Conservation (phyloP, 2,797 vertebrate species). For the Knipowitschia caucasica region DNA sequence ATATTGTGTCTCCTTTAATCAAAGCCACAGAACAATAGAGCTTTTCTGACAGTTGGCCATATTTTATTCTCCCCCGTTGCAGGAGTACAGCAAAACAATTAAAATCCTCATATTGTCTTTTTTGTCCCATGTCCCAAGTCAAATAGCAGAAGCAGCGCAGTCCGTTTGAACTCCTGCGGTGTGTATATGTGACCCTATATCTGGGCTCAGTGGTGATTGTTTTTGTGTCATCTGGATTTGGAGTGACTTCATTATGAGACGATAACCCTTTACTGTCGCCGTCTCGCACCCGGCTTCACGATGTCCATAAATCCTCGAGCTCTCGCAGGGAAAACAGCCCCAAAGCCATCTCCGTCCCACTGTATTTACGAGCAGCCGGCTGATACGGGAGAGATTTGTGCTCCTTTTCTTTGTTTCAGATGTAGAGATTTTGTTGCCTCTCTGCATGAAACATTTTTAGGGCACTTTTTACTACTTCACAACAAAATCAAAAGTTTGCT, state of each 20-base stretch:
- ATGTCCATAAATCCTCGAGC: background rate
- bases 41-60: no score
- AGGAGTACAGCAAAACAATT: no score
- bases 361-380: constrained; percentile 1
- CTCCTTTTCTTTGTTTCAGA: constrained; percentile 1
- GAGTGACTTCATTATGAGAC: constrained; percentile 4
- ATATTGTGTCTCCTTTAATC: no score
- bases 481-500: constrained; percentile 1
- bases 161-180: background rate
- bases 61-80: no score
- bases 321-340: background rate
- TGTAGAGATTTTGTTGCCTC: background rate
- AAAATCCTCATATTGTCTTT: no score
- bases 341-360: background rate
- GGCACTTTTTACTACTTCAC: background rate
- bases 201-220: background rate
- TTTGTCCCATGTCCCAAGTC: background rate
- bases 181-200: background rate
- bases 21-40: no score
- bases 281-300: background rate
- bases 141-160: background rate
- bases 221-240: background rate
- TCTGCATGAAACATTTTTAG: background rate
- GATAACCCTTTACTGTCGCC: background rate
- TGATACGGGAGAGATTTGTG: background rate